phyloP scores from a whole-genome alignment of 2,888 invertebrate species.

The Hydraecia micacea region DNA sequence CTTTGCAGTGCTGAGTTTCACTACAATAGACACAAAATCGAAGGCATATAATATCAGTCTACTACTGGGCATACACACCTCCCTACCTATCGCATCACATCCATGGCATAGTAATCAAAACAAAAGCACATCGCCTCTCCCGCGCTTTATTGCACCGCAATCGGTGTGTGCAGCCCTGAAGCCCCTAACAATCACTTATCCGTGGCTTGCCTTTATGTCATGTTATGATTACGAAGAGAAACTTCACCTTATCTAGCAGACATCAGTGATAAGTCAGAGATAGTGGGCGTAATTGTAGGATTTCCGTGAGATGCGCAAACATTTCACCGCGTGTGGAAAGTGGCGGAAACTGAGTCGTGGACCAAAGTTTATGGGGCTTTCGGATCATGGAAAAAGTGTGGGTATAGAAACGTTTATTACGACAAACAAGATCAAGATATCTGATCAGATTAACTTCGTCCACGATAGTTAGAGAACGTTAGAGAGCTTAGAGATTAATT shows the following conservation, averaged over 20 bases:
- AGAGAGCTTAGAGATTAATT: neutral
- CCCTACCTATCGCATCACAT: neutral
- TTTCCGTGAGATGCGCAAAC: constrained; percentile 77
- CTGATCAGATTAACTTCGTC: neutral
- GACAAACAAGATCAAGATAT: neutral
- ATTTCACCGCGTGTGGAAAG: constrained; percentile 80
- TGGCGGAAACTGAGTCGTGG: constrained; percentile 67
- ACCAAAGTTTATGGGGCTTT: constrained; percentile 46
- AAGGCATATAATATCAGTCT: neutral
- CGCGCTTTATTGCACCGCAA: neutral
- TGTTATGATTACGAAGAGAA: constrained; percentile 53
- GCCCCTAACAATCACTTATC: constrained; percentile 31
- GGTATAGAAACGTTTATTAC: neutral
- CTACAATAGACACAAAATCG: neutral
- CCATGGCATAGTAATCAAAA: neutral
- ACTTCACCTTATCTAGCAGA: constrained; percentile 47
- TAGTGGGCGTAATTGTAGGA: constrained; percentile 77
- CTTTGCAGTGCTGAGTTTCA: neutral
- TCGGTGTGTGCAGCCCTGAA: constrained; percentile 1
- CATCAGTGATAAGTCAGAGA: constrained; percentile 61
- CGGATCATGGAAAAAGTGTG: constrained; percentile 32
- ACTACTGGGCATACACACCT: neutral
- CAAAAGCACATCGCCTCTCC: neutral
- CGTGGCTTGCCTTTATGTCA: constrained; percentile 24
- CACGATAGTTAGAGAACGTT: neutral